phyloP scores from a whole-genome alignment of 2,888 invertebrate genomes.

The Mesodorylaimus sp. region DNA sequence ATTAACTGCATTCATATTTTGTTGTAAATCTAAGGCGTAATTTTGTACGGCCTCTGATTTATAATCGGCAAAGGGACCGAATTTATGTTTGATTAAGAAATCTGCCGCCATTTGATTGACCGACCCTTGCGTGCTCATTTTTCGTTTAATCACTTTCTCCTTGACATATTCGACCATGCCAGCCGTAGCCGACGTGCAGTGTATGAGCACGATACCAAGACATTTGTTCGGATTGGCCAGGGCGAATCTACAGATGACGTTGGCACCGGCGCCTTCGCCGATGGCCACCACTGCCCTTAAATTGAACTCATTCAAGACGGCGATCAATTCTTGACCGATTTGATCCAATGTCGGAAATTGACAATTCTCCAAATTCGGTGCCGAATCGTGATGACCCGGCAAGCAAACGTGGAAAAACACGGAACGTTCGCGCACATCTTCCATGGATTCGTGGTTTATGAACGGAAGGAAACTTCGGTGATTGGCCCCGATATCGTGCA shows the following conservation, averaged over 20 bases:
- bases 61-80: no score
- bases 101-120: conserved; percentile 71
- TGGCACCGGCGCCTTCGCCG: conserved; percentile 72
- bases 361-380: conserved; percentile 53
- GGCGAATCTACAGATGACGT: conserved; percentile 63
- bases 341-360: conserved; percentile 63
- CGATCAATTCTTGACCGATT: conserved; percentile 59
- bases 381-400: conserved; percentile 66
- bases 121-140: conserved; percentile 49
- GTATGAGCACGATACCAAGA: not conserved
- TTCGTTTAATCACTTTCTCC: conserved; percentile 40
- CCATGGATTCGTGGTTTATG: conserved; percentile 60
- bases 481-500: conserved; percentile 60
- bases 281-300: conserved; percentile 63
- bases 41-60: no score
- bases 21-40: no score
- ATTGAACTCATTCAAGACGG: conserved; percentile 52
- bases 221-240: conserved; percentile 22
- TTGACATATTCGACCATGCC: not conserved
- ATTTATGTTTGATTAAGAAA: conserved; percentile 69
- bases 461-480: conserved; percentile 61
- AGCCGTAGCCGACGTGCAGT: not conserved
- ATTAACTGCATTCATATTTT: no score
- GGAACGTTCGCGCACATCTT: conserved; percentile 60
- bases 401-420: conserved; percentile 70